A percentile compares a stretch with the other conserved stretches of the same genome.
Conservation (phyloP, 2,888 invertebrate genomes). For the Caenorhabditis angaria region DNA sequence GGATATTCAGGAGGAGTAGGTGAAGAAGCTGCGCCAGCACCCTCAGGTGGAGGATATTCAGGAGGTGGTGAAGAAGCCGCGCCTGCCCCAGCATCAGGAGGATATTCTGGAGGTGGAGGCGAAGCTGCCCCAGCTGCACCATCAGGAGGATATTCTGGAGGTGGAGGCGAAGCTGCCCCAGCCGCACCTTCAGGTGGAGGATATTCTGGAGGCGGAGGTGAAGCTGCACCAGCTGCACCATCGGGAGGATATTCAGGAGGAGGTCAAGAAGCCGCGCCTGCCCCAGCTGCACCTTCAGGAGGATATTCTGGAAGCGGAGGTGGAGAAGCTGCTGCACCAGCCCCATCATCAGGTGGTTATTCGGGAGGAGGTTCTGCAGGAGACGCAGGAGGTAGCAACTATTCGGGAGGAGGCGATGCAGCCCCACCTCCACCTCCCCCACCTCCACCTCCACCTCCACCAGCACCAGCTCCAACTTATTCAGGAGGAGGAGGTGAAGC, state of each 20-base stretch:
- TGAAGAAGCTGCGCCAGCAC: constrained; percentile 4
- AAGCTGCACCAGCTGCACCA: constrained; percentile 4
- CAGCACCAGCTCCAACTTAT: constrained; percentile 38
- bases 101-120: constrained; percentile 17
- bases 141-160: constrained; percentile 22
- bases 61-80: constrained; percentile 12
- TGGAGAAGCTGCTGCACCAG: constrained; percentile 28
- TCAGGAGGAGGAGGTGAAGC: constrained; percentile 39
- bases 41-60: constrained; percentile 12
- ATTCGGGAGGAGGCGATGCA: constrained; percentile 28
- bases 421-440: constrained; percentile 1
- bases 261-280: constrained; percentile 9
- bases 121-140: constrained; percentile 28
- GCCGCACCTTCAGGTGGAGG: constrained; percentile 21
- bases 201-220: constrained; percentile 22
- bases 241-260: constrained; percentile 15
- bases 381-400: constrained; percentile 40
- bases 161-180: constrained; percentile 15
- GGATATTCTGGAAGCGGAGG: constrained; percentile 14
- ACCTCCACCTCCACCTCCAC: constrained; percentile 14
- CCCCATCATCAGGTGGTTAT: constrained; percentile 18
- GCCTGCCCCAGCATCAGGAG: constrained; percentile 16
- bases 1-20: constrained; percentile 16
- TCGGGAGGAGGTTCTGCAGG: constrained; percentile 27
- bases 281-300: constrained; percentile 7